A percentile compares a stretch with the other conserved stretches of the same genome.
Conservation (phyloP, 2,888 invertebrate species). For the Lycocerus yunnanus region DNA sequence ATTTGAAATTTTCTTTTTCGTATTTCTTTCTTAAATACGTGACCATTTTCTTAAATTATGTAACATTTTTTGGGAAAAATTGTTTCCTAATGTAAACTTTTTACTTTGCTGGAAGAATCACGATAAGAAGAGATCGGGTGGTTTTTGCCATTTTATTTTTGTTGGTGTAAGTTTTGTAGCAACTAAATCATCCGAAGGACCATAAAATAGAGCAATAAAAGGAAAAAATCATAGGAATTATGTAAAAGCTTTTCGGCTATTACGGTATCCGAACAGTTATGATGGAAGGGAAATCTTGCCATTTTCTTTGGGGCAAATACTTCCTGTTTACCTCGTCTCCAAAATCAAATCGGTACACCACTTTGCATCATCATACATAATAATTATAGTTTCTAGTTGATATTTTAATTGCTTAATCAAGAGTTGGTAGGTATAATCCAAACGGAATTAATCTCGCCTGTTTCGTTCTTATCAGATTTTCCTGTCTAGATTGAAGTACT, state of each 20-base stretch:
- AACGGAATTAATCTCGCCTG: neutral
- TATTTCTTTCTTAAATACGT: neutral
- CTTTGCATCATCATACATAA: neutral
- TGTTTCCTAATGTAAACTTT: neutral
- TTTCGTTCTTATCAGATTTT: neutral
- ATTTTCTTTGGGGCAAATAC: neutral
- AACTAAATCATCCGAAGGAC: neutral
- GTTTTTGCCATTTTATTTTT: neutral
- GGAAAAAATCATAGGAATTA: neutral
- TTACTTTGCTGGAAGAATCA: neutral
- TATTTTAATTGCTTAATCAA: neutral
- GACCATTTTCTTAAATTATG: neutral
- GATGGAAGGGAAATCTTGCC: neutral
- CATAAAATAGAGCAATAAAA: neutral
- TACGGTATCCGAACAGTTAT: neutral
- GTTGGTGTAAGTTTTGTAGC: neutral
- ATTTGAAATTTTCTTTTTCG: neutral
- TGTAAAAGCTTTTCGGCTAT: neutral
- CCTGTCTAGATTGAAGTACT: neutral
- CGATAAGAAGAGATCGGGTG: neutral
- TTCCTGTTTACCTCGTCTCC: neutral
- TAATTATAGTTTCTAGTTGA: neutral
- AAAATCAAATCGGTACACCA: neutral
- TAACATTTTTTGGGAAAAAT: neutral
- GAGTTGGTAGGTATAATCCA: neutral